phyloP scores from a whole-genome alignment of 2,113 vertebrate species.

The Psephotus haematonotus region DNA sequence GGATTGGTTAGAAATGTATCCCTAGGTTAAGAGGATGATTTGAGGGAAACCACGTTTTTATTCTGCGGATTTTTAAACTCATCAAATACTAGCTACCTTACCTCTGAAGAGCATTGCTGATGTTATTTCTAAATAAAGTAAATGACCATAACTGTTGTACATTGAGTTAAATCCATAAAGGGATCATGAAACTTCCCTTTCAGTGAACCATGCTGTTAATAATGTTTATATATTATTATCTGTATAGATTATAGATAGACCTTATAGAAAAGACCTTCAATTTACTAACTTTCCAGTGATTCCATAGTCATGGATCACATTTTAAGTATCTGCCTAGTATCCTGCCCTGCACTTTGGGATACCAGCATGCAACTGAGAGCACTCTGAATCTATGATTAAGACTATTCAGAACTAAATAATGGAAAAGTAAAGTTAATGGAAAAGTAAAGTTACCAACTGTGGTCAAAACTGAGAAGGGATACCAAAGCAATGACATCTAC shows the following conservation, averaged over 20 bases:
- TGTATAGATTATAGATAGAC: not conserved
- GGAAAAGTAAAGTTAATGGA: not conserved
- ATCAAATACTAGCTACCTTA: not conserved
- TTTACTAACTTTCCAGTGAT: not conserved
- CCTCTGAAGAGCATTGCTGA: not conserved
- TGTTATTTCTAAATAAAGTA: not conserved
- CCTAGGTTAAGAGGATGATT: not conserved
- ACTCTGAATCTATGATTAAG: not conserved
- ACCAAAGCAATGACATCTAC: not conserved
- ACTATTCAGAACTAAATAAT: not conserved
- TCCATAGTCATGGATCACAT: not conserved
- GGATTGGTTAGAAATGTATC: not conserved
- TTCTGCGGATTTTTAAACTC: not conserved
- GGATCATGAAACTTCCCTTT: not conserved
- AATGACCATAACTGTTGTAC: not conserved
- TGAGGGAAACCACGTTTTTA: not conserved
- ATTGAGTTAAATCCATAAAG: not conserved
- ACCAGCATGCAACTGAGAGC: not conserved
- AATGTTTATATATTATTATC: not conserved
- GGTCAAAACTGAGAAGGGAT: not conserved
- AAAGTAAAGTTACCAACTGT: not conserved
- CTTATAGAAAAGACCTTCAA: not conserved
- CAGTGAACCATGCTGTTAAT: not conserved
- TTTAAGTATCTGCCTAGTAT: not conserved
- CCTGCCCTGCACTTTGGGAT: not conserved